Percentiles rank a stretch among this genome's conserved stretches.
phyloP scores from a whole-genome alignment of 2,888 invertebrate genomes.

The Hecatera dysodea region DNA sequence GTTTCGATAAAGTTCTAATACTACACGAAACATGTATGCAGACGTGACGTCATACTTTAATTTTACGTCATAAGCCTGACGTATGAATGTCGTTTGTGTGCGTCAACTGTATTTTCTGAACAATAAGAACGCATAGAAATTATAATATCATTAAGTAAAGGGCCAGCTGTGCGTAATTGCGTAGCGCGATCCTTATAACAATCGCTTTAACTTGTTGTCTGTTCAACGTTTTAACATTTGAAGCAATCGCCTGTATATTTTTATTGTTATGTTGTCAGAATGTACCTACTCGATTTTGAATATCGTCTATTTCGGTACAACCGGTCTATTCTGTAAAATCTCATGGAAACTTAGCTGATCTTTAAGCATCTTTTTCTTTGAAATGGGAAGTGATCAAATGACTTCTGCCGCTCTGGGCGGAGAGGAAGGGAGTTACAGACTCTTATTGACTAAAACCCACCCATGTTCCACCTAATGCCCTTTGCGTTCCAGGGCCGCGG shows the following conservation, averaged over 20 bases:
- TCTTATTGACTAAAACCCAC: too few species aligned
- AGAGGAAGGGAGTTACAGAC: too few species aligned
- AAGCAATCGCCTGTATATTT: not conserved
- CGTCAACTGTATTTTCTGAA: constrained; percentile 15
- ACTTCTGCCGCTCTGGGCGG: too few species aligned
- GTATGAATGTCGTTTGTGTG: constrained; percentile 7
- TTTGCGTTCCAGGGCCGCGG: too few species aligned
- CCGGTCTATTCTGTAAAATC: too few species aligned
- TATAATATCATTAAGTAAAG: not conserved
- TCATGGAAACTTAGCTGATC: too few species aligned
- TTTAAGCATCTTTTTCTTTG: too few species aligned
- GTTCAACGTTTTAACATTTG: not conserved
- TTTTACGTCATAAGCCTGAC: constrained; percentile 45
- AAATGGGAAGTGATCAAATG: too few species aligned
- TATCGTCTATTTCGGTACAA: too few species aligned
- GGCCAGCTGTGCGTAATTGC: not conserved
- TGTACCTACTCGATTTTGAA: not conserved
- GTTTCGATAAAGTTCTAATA: not conserved
- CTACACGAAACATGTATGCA: not conserved
- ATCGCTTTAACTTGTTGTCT: constrained; percentile 7
- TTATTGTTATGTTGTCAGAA: not conserved
- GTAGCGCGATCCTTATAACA: not conserved
- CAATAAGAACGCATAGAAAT: constrained; percentile 9
- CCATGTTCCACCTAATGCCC: too few species aligned
- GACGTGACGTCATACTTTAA: constrained; percentile 27